Conservation (phyloP, 2,888 invertebrate species). For the Eugnorisma glareosa region DNA sequence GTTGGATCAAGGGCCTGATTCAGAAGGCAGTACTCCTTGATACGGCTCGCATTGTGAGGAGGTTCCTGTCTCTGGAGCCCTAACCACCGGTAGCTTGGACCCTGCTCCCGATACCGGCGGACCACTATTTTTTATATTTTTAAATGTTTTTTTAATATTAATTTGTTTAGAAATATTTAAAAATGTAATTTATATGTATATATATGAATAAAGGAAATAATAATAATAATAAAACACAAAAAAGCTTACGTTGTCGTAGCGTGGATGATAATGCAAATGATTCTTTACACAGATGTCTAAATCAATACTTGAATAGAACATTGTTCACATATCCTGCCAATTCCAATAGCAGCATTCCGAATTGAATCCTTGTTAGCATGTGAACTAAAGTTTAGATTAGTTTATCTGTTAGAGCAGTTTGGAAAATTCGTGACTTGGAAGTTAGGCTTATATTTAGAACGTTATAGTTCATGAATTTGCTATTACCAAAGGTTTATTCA, state of each 20-base stretch:
- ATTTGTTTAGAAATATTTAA: too few species aligned
- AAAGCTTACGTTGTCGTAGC: not conserved
- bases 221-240: too few species aligned
- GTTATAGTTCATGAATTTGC: conserved; percentile 19
- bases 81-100: too few species aligned
- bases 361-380: not conserved
- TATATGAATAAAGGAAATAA: too few species aligned
- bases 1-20: too few species aligned
- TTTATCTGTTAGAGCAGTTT: not conserved
- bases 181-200: too few species aligned
- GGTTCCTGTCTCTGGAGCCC: too few species aligned
- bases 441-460: conserved; percentile 14
- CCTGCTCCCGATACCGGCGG: too few species aligned
- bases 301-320: conserved; percentile 16
- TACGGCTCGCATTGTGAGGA: too few species aligned
- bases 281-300: conserved; percentile 28
- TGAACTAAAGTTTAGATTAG: conserved; percentile 2
- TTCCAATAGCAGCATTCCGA: not conserved
- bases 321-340: conserved; percentile 14
- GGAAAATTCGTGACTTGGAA: conserved; percentile 29
- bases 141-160: too few species aligned
- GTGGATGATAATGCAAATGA: conserved; percentile 15
- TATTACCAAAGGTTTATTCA: conserved; percentile 6
- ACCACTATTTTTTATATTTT: too few species aligned
- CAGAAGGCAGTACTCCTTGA: too few species aligned